phyloP scores from a whole-genome alignment of 2,888 invertebrate genomes.

The Notodonta ziczac region DNA sequence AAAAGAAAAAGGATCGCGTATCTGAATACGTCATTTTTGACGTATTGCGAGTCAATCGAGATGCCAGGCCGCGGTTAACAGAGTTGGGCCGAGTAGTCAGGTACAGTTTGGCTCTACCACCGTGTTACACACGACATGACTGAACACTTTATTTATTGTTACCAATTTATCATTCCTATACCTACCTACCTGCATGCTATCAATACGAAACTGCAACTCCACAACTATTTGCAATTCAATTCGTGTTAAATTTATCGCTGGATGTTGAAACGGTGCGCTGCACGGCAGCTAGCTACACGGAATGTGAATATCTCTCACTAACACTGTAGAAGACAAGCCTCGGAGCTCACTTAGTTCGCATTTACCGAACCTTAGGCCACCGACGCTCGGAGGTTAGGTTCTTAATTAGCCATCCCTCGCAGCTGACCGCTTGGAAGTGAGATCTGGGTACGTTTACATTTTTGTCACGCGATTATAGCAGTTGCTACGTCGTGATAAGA shows the following conservation, averaged over 20 bases:
- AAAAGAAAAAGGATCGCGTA: no score
- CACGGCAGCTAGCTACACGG: slow-evolving; percentile 34
- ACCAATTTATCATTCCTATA: slow-evolving; percentile 7
- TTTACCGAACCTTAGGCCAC: slow-evolving; percentile 71
- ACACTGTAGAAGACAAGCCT: slow-evolving; percentile 64
- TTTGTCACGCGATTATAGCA: slow-evolving; percentile 27
- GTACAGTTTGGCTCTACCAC: no score
- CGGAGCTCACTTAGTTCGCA: slow-evolving; percentile 71
- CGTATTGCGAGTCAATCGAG: no score
- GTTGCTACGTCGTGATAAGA: slow-evolving; percentile 34
- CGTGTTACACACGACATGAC: no score
- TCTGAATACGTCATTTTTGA: no score
- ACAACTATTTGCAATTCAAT: slow-evolving; percentile 66
- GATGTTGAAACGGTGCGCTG: slow-evolving; percentile 44
- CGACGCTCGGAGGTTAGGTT: slow-evolving; percentile 70
- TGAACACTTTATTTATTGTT: background rate
- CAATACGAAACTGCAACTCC: slow-evolving; percentile 55
- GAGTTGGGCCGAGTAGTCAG: no score
- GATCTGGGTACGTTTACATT: slow-evolving; percentile 48
- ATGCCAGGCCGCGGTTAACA: no score
- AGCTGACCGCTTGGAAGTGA: slow-evolving; percentile 77
- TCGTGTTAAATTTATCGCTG: slow-evolving; percentile 60
- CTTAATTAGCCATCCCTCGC: slow-evolving; percentile 80
- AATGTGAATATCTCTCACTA: slow-evolving; percentile 54
- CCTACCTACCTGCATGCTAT: slow-evolving; percentile 25